Percentiles rank a stretch among this genome's conserved stretches.
Evolutionary conservation across 92 coral and sea anemone species (phyloP).

Genomic region (Galaxea fascicularis): DNA sequence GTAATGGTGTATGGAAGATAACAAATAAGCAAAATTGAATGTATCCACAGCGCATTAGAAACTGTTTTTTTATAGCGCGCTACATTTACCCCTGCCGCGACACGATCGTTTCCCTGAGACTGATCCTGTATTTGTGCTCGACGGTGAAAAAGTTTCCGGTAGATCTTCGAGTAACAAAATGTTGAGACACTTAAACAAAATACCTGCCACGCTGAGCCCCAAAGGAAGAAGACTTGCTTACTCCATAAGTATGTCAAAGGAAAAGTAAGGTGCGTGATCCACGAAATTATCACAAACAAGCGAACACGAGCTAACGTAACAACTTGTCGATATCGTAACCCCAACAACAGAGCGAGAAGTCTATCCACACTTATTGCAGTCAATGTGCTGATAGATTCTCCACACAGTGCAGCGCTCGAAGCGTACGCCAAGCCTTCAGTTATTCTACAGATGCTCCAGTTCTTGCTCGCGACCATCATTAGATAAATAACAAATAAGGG

Average conservation of each 20-base stretch:
- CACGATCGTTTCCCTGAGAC: too few relatives aligned
- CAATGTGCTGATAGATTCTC: constrained; percentile 25
- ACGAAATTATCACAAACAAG: not conserved
- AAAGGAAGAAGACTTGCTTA: too few relatives aligned
- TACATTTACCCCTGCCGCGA: too few relatives aligned
- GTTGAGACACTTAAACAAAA: not conserved
- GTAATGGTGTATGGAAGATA: too few relatives aligned
- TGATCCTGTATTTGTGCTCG: not conserved
- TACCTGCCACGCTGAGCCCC: not conserved
- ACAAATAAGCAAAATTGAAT: too few relatives aligned
- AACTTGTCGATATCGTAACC: constrained; percentile 17
- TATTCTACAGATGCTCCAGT: not conserved
- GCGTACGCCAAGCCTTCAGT: not conserved
- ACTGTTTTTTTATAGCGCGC: too few relatives aligned
- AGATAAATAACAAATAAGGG: not conserved
- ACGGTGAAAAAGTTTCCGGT: not conserved
- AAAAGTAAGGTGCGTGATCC: not conserved
- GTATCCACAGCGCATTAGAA: too few relatives aligned
- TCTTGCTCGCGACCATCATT: not conserved
- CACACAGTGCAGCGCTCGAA: constrained; percentile 3
- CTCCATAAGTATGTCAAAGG: too few relatives aligned
- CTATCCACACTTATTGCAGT: constrained; percentile 35
- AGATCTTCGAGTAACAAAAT: not conserved
- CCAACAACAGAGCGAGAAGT: constrained; percentile 20
- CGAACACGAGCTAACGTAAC: constrained; percentile 25